Evolutionary conservation across 2,113 vertebrate genomes (phyloP).

Genomic region (Orthonyx spaldingii): DNA sequence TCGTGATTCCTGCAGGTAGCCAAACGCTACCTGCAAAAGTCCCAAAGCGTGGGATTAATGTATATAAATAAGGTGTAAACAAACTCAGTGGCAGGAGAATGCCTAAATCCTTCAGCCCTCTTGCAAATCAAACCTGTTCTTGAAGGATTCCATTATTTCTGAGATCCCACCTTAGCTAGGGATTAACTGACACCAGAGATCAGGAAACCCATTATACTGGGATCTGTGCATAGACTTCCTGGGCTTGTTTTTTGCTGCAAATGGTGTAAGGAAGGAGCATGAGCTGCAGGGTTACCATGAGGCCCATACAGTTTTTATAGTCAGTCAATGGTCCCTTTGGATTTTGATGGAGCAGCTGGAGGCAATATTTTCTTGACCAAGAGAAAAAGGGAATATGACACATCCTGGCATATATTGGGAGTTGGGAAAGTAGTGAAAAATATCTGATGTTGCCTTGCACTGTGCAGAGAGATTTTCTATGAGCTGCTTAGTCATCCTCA

Average conservation of each 20-base stretch:
- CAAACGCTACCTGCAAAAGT: not conserved
- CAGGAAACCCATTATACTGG: not conserved
- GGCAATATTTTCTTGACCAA: not conserved
- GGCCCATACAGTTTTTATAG: not conserved
- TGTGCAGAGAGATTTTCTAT: not conserved
- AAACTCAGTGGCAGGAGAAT: not conserved
- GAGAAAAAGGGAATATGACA: not conserved
- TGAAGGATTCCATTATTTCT: constrained; percentile 4
- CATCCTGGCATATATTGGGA: not conserved
- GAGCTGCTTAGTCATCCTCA: not conserved
- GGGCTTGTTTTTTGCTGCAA: not conserved
- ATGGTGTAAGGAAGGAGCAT: not conserved
- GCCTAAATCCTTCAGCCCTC: not conserved
- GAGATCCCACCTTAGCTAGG: not conserved
- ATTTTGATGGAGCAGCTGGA: not conserved
- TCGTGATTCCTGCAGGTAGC: not conserved
- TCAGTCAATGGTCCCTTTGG: not conserved
- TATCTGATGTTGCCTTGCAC: not conserved
- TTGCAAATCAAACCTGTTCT: not conserved
- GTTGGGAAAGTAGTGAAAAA: not conserved
- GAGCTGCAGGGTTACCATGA: not conserved
- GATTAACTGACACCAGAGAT: not conserved
- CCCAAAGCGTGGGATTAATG: not conserved
- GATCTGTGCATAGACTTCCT: not conserved
- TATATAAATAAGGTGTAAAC: constrained; percentile 4